Evolutionary conservation across 2,113 vertebrate genomes (phyloP), one percentile per base, ranked within the genome.

Genomic region (Bungarus multicinctus): DNA sequence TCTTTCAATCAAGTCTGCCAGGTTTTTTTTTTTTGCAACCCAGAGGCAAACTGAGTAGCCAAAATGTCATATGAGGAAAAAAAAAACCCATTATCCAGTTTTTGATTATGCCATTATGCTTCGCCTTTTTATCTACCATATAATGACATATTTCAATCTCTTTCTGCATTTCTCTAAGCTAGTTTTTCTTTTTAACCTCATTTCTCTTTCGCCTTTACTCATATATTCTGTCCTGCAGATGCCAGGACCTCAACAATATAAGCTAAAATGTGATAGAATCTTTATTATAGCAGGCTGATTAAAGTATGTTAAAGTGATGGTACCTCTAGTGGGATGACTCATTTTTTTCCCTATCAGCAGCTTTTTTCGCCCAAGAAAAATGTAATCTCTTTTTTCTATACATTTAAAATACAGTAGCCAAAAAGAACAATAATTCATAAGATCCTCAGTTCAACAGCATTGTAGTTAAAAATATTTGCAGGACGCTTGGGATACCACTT

Each of bases 71-170:
- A 47, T 85, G 27, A 23, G 9, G 8, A 81, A 39, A 39, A 34
- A 18, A 20, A 39, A 34, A 7, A 20, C 0, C 47, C 92, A 90
- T 90, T 93, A 93, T 81, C 74, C 60, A 93, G 60, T 90, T 93
- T 90, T 90, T 93, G 74, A 93, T 93, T 90, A 87, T 30, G 92
- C 81, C 45, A 87, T 90, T 90, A 60, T 18, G 22, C 30, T 86
- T 90, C 90, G 30, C 89, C 45, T 90, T 64, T 64, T 90, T 90
- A 53, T 18, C n/a, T 60, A 22, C 23, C 39, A 55, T 7, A 55
- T 57, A 60, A 86, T 22, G 92, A 20, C 45, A 90, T 93, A 90
- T 64, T 93, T 60, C 23, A 53, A 20, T 64, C 89, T 90, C 43
- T 47, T 30, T 60, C 74, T 86, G n/a, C 45, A 27, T 45, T 57